Evolutionary conservation across 30 jellyfish, hydroid and myxozoan genomes (phyloP).

Genomic region (Cassiopea xamachana): DNA sequence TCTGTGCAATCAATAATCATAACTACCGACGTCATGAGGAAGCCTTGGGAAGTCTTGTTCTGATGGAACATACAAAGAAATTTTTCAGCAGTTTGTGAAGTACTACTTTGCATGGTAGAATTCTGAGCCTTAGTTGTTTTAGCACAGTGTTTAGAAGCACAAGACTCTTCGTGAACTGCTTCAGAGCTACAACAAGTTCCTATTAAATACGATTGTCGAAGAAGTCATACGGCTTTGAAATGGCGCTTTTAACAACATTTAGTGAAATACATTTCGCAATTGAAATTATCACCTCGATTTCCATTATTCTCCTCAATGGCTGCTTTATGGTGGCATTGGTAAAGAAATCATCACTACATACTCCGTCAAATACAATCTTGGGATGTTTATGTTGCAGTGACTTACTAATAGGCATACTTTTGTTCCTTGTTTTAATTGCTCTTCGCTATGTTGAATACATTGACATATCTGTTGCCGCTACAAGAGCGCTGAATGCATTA

Average conservation of each 20-base stretch:
- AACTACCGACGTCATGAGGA: too few relatives aligned
- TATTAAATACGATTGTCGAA: neutral
- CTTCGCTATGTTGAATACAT: too few relatives aligned
- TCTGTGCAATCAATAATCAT: too few relatives aligned
- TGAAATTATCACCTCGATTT: neutral
- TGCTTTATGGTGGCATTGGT: neutral
- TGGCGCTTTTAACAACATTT: neutral
- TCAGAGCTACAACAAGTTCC: too few relatives aligned
- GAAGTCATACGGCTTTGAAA: neutral
- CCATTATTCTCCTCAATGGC: constrained; percentile 5
- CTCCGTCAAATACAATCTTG: constrained; percentile 41
- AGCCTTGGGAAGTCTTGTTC: too few relatives aligned
- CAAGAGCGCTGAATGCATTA: neutral
- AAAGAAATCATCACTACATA: constrained; percentile 5
- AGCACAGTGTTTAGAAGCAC: too few relatives aligned
- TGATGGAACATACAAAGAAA: too few relatives aligned
- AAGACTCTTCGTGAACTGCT: too few relatives aligned
- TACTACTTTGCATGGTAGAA: too few relatives aligned
- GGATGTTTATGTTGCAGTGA: constrained; percentile 49
- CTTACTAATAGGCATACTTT: constrained; percentile 6
- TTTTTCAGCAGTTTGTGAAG: too few relatives aligned
- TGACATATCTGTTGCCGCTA: neutral
- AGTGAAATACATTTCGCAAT: neutral
- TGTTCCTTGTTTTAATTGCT: neutral
- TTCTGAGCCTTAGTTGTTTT: too few relatives aligned